Conservation (phyloP, 2,888 invertebrate species). For the Acrobasis consociella region DNA sequence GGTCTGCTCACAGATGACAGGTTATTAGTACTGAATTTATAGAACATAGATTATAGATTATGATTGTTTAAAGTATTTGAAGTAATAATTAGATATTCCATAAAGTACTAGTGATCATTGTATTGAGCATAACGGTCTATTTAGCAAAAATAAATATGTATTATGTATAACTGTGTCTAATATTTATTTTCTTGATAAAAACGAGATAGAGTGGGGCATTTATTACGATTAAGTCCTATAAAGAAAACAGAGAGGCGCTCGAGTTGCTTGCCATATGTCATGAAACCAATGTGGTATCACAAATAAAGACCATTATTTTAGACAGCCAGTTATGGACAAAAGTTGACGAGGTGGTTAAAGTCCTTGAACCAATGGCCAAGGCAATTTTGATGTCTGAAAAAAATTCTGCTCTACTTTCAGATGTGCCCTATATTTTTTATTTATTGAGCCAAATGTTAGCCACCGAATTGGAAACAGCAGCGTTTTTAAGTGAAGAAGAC, state of each 20-base stretch:
- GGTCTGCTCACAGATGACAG: too few relatives aligned
- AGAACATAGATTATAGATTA: too few relatives aligned
- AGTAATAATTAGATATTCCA: too few relatives aligned
- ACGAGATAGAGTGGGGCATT: slow-evolving; percentile 7
- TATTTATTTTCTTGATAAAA: not conserved
- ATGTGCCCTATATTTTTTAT: slow-evolving; percentile 7
- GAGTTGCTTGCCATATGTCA: slow-evolving; percentile 3
- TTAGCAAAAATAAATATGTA: too few relatives aligned
- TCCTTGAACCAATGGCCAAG: slow-evolving; percentile 3
- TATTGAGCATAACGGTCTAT: too few relatives aligned
- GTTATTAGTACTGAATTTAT: too few relatives aligned
- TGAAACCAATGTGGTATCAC: not conserved
- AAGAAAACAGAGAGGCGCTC: slow-evolving; percentile 16
- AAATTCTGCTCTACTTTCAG: slow-evolving; percentile 1
- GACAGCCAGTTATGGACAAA: not conserved
- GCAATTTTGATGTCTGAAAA: slow-evolving; percentile 5
- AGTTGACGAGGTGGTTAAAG: not conserved
- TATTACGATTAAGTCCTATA: slow-evolving; percentile 7
- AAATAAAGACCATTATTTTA: slow-evolving; percentile 10
- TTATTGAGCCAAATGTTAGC: not conserved
- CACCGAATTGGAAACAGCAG: slow-evolving; percentile 4
- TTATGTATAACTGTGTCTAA: too few relatives aligned
- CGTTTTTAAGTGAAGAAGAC: slow-evolving; percentile 1
- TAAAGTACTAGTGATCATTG: too few relatives aligned
- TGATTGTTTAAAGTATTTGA: too few relatives aligned